Base-by-base conservation (phyloP, 2,113 vertebrate genomes). In the Thamnophis sirtalis region DNA sequence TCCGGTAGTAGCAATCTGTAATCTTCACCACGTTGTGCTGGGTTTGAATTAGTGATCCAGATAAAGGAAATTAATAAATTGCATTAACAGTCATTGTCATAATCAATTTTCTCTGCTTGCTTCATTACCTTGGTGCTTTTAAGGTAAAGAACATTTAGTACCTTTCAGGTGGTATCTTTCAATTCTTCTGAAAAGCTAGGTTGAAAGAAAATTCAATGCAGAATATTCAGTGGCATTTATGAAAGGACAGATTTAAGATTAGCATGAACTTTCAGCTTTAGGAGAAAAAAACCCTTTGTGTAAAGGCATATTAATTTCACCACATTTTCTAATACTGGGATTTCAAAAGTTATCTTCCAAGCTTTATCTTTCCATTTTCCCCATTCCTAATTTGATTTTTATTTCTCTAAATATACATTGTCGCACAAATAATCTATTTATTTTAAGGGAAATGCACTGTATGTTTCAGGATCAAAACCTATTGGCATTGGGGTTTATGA, bases 31-130 rank as follows among this genome's bases (percentile, higher is more conserved):
- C 86, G 19, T 33, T 51, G 68, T 0, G 10, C 5, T 88, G 87
- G 22, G 51, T 86, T 92, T 92, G 89, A 93, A 86, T 48, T 0
- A 85, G 33, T 48, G 91, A 93, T 90, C 0, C 0, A 26, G 58
- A 68, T 93, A 90, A 94, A 49, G 10, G 17, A 2, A 87, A n/a
- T 73, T 85, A 89, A 5, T 91, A 33, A 91, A 10, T 86, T 88
- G 48, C 19, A 38, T 92, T 58, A 89, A 28, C 3, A 90, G 43
- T 93, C 87, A 0, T 51, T 91, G 50, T 8, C 84, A 9, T 1
- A 92, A 90, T 93, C 38, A 1, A 38, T 1, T 85, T 13, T 13
- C 24, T n/a, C 33, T 24, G 24, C 48, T 51, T 68, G 48, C 58
- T 87, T 58, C 22, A 53, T 0, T 55, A 87, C 19, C 3, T 24